These are phyloP conservation scores for Drosophila niveifrons DNA, from an alignment of 2,888 invertebrate species.

Conservation along the genomic window DNA sequence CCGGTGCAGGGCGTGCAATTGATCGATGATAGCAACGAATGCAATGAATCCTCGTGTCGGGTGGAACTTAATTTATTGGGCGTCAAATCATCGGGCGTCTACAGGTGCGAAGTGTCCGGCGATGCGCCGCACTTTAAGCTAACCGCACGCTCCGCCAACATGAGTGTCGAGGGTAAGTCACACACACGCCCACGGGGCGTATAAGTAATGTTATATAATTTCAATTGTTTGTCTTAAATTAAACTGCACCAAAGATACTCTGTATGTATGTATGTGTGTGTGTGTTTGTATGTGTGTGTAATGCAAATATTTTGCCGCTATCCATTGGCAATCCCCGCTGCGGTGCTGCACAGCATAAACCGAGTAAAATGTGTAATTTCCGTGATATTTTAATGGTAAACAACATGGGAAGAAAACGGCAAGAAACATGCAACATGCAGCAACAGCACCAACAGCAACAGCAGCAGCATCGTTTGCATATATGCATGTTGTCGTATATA, in stretches of 20 bases:
- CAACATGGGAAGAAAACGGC: constrained; percentile 66
- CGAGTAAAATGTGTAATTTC: constrained; percentile 81
- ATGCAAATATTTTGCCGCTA: constrained; percentile 67
- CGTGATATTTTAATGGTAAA: constrained; percentile 81
- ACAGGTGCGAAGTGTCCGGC: constrained; percentile 88
- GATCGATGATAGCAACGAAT: constrained; percentile 78
- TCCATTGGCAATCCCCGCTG: constrained; percentile 48
- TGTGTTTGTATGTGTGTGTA: constrained; percentile 31
- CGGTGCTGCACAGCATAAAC: constrained; percentile 69
- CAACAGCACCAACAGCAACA: too few species aligned
- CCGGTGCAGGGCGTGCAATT: constrained; percentile 81
- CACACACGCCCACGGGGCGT: constrained; percentile 38
- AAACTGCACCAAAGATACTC: constrained; percentile 38
- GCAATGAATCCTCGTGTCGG: constrained; percentile 83
- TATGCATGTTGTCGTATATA: constrained; percentile 5
- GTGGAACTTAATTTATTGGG: constrained; percentile 82
- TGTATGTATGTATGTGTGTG: constrained; percentile 7
- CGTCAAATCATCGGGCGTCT: constrained; percentile 86
- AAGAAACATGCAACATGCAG: constrained; percentile 48
- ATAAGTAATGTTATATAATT: constrained; percentile 69
- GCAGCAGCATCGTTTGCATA: constrained; percentile 49
- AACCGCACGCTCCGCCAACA: constrained; percentile 86
- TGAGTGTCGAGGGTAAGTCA: constrained; percentile 87
- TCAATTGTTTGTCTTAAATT: constrained; percentile 75
- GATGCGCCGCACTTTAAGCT: constrained; percentile 87